A percentile compares a stretch with the other conserved stretches of the same genome.
Evolutionary conservation across 2,113 vertebrate species (phyloP).

Genomic region (Scortum barcoo): DNA sequence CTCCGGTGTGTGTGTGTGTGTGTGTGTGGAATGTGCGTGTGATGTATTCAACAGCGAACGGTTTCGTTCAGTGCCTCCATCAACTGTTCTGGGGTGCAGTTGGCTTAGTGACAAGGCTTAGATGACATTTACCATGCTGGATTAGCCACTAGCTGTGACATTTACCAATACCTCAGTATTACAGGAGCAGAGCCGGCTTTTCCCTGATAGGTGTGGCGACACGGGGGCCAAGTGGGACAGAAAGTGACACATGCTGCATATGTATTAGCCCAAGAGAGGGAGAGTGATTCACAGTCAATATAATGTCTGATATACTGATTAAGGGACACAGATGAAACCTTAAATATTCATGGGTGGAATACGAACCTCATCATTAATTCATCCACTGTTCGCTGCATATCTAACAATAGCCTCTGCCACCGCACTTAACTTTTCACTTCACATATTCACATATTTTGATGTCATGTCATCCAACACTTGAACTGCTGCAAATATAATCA

Average conservation of each 20-base stretch:
- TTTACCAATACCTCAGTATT: slow-evolving; percentile 66
- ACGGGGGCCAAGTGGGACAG: slow-evolving; percentile 26
- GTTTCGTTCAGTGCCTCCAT: slow-evolving; percentile 37
- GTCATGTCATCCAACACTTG: neutral
- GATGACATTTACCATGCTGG: slow-evolving; percentile 75
- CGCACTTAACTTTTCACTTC: neutral
- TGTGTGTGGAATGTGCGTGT: neutral
- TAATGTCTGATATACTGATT: slow-evolving; percentile 33
- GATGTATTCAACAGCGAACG: slow-evolving; percentile 28
- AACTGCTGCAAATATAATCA: neutral
- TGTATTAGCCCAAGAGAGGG: slow-evolving; percentile 21
- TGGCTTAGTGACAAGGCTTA: slow-evolving; percentile 51
- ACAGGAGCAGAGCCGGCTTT: slow-evolving; percentile 25
- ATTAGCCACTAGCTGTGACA: slow-evolving; percentile 75
- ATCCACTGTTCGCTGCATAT: slow-evolving; percentile 23
- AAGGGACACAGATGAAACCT: slow-evolving; percentile 40
- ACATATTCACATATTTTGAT: slow-evolving; percentile 7
- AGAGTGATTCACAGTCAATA: slow-evolving; percentile 25
- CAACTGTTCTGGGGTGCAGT: slow-evolving; percentile 14
- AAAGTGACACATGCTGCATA: slow-evolving; percentile 37
- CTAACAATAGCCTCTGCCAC: slow-evolving; percentile 20
- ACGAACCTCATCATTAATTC: slow-evolving; percentile 47
- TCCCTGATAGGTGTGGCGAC: slow-evolving; percentile 21
- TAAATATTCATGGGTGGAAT: slow-evolving; percentile 56
- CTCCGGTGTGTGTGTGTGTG: neutral